A percentile compares a stretch with the other conserved stretches of the same genome.
phyloP scores from a whole-genome alignment of 2,797 vertebrate genomes.

The Sciurus vulgaris region DNA sequence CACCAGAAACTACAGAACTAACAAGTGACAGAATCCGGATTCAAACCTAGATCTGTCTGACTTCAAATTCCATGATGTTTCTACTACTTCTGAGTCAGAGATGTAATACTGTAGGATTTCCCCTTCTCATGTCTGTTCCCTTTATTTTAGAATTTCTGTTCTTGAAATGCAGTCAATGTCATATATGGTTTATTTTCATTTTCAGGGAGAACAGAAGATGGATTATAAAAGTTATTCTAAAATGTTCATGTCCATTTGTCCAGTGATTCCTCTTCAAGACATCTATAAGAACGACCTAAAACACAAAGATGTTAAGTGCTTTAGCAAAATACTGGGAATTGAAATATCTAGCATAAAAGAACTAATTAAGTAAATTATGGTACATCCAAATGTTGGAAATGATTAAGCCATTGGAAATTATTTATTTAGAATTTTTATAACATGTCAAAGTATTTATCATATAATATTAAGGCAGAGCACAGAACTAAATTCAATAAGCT shows the following conservation, averaged over 20 bases:
- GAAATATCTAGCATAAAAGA: slow-evolving; percentile 48
- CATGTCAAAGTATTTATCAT: slow-evolving; percentile 54
- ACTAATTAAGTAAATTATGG: slow-evolving; percentile 4
- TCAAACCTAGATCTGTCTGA: not conserved
- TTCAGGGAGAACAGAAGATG: not conserved
- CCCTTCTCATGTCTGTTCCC: not conserved
- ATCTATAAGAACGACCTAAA: not conserved
- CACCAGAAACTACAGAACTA: not conserved
- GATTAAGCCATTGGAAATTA: slow-evolving; percentile 45
- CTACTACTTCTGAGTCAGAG: not conserved
- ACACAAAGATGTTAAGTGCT: slow-evolving; percentile 50
- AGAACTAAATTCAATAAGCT: slow-evolving; percentile 42
- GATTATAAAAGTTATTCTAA: not conserved
- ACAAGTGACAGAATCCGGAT: not conserved
- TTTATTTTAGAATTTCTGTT: slow-evolving; percentile 21
- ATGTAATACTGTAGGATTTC: not conserved
- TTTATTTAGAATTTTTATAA: slow-evolving; percentile 70
- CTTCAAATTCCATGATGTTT: not conserved
- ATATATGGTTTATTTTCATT: not conserved
- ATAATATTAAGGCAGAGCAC: slow-evolving; percentile 50
- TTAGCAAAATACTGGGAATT: not conserved
- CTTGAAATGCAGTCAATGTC: slow-evolving; percentile 7
- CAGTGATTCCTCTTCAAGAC: slow-evolving; percentile 45
- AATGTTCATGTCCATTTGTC: not conserved
- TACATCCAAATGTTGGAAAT: slow-evolving; percentile 47